Evolutionary conservation across 92 coral and sea anemone species (phyloP), one percentile per base, ranked within the genome.

Genomic region (Isaurus tuberculatus): DNA sequence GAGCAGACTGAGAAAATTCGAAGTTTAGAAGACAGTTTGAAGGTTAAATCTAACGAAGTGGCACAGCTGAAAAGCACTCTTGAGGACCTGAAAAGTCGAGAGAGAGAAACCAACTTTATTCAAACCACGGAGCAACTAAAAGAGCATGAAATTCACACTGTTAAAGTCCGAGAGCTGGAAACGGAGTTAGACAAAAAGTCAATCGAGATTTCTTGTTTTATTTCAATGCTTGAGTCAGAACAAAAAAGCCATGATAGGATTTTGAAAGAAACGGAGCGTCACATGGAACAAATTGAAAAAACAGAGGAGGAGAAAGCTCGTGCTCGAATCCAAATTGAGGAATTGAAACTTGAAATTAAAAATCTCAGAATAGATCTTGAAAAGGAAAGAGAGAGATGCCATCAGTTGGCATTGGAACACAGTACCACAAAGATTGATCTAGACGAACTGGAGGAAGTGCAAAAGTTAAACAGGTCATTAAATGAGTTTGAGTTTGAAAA

Each of bases 211-310:
- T 72, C 92, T 26, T 85, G 83, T 79, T 77, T 93, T 14, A 73
- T 93, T 33, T 53, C 86, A 22, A 88, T 93, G 78, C 89, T 93
- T 25, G 97, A 93, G 70, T 89, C 94, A 16, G 97, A 93, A 79
- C 93, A 93, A 32, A 81, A 93, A 53, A 91, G 94, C 68, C 93
- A 91, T 67, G 97, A 93, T 63, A 92, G 95, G 73, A 94, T 95
- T 23, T 83, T 94, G 73, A 80, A 84, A 23, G 99, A 94, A 65
- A 92, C 99, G 7, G 94, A 96, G 74, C 92, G 85, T 65, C 99
- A 94, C 34, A 83, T 92, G 17, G 88, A 86, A 26, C 92, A 86
- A 48, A 81, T 94, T 70, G 89, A 87, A 26, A 91, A 87, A 51
- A 91, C 84, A 1, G 98, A 93, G 46, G 73, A 86, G 66, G 94